These are phyloP conservation scores for Helarctos malayanus DNA, from an alignment of 2,797 vertebrate genomes.

Conservation along the genomic window DNA sequence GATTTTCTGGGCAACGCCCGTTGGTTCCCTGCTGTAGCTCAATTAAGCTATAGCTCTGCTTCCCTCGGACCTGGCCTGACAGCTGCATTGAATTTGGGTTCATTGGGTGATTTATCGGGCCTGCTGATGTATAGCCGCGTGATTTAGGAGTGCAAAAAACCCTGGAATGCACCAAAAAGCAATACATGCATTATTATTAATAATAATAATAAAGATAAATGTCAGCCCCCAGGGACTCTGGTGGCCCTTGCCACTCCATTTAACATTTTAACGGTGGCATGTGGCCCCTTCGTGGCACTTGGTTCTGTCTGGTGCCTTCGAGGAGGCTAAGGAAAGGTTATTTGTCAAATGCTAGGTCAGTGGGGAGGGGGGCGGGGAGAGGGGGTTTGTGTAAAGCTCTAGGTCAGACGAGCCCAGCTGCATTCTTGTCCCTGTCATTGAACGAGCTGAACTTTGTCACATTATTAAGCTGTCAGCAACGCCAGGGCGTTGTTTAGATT, in stretches of 20 bases:
- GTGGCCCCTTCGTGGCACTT: constrained; percentile 90
- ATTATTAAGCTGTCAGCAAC: constrained; percentile 93
- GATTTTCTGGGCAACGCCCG: constrained; percentile 74
- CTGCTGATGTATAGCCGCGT: constrained; percentile 85
- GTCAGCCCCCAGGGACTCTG: constrained; percentile 88
- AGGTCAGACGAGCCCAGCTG: constrained; percentile 88
- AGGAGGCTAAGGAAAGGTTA: constrained; percentile 91
- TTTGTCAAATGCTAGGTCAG: constrained; percentile 89
- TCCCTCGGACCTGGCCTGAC: constrained; percentile 85
- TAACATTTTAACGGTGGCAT: constrained; percentile 92
- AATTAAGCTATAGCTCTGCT: constrained; percentile 83
- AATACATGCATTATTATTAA: constrained; percentile 90
- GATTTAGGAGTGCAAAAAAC: constrained; percentile 90
- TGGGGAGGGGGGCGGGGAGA: constrained; percentile 51
- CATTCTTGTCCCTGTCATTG: constrained; percentile 91
- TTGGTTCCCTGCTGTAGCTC: constrained; percentile 78
- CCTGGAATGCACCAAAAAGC: constrained; percentile 89
- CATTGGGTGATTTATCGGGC: constrained; percentile 89
- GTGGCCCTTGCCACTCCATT: constrained; percentile 91
- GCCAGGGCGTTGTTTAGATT: constrained; percentile 90
- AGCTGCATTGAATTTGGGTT: constrained; percentile 90
- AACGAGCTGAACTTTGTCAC: constrained; percentile 92
- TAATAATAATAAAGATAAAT: constrained; percentile 92
- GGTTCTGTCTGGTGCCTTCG: constrained; percentile 89
- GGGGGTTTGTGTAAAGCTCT: constrained; percentile 88